Evolutionary conservation across 1,140 invertebrate species (phyloP), one percentile per base, ranked within the genome.

Genomic region (Aphidius ervi): DNA sequence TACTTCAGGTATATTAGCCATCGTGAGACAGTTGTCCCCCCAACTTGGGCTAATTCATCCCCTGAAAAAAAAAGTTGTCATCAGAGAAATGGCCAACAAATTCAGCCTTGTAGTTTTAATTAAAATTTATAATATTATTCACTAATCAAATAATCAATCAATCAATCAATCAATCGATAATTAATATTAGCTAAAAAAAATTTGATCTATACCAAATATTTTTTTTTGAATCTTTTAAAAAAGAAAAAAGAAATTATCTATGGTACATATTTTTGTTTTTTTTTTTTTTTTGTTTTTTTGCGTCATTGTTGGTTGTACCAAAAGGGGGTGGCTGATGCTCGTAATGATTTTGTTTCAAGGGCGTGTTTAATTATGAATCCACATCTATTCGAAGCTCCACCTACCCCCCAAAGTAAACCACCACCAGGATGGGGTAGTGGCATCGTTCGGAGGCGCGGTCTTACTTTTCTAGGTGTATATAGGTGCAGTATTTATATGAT

Each of bases 321-420:
- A 31, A 31, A 31, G 23, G 23, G 23, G 23, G 23, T 31, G 23
- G 23, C 4, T 31, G 23, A 31, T 31, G 23, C 23, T 72, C 72
- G 77, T 75, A 78, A 78, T 80, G 78, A 80, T 80, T 80, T 78
- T 77, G 77, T 78, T 79, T 78, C 77, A 80, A 79, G 78, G 78
- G 78, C 78, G 77, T 78, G 78, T 79, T 80, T 80, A 79, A 80
- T 80, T 79, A 79, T 79, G 75, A 78, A 79, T 80, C 76, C 75
- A 75, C 74, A 76, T 76, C 76, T 73, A 72, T 72, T 64, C 72
- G 73, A 77, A 62, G 77, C 78, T 80, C 77, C 78, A 78, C 78
- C 78, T 74, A 71, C 69, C 65, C 68, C 65, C 56, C 62, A 63
- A 65, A 63, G 69, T 56, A 58, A 62, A 56, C 16, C 16, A 61